Conservation (phyloP, 1,140 invertebrate genomes). For the Uloborus diversus region DNA sequence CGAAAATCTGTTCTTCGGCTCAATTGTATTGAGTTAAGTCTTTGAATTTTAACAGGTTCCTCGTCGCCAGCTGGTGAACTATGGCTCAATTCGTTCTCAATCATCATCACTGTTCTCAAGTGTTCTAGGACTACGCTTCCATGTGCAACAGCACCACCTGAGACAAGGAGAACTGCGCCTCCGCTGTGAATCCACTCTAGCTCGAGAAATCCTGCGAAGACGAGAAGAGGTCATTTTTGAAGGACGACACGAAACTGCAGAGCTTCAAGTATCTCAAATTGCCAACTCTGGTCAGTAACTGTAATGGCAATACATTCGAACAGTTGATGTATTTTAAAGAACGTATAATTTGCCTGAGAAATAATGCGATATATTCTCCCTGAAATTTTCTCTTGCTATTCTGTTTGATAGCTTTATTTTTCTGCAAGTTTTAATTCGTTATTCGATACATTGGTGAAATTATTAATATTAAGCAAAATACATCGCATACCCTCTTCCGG, state of each 20-base stretch:
- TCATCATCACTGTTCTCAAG: not conserved
- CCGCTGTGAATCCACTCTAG: constrained; percentile 38
- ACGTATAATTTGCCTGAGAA: too few species aligned
- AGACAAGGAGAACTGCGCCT: constrained; percentile 45
- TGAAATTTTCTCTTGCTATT: too few species aligned
- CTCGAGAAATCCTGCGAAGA: constrained; percentile 23
- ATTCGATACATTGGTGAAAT: too few species aligned
- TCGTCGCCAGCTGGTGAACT: constrained; percentile 33
- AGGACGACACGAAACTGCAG: constrained; percentile 48
- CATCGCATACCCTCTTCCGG: too few species aligned
- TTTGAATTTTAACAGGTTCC: constrained; percentile 33
- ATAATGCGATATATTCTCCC: too few species aligned
- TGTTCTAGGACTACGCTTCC: constrained; percentile 38
- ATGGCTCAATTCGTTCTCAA: constrained; percentile 10
- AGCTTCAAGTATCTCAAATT: constrained; percentile 51
- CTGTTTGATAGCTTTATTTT: too few species aligned
- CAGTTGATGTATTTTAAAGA: too few species aligned
- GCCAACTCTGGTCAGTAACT: constrained; percentile 25
- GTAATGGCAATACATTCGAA: too few species aligned
- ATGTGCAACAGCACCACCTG: constrained; percentile 45
- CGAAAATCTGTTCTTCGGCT: too few species aligned
- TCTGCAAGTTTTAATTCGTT: too few species aligned
- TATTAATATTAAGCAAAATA: too few species aligned
- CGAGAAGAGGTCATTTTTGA: constrained; percentile 44
- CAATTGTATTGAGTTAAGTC: too few species aligned